Conservation (phyloP, 2,797 vertebrate genomes). For the Periparus ater region DNA sequence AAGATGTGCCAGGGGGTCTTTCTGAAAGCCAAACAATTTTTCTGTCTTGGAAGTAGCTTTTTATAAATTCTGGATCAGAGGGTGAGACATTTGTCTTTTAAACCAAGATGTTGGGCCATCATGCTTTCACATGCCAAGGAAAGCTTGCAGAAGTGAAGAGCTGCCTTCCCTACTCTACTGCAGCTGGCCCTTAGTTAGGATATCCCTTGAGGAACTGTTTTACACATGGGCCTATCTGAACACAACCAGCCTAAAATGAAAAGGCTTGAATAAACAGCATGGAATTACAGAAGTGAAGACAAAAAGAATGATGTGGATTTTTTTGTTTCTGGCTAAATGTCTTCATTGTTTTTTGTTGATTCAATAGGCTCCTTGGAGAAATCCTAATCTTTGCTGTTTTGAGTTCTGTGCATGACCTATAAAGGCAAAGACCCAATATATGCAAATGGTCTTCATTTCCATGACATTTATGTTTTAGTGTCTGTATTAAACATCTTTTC, state of each 20-base stretch:
- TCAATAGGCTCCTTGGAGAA: not conserved
- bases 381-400: not conserved
- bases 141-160: not conserved
- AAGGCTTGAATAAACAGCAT: not conserved
- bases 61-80: not conserved
- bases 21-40: not conserved
- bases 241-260: not conserved
- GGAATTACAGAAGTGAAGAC: constrained; percentile 5
- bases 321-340: constrained; percentile 16
- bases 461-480: not conserved
- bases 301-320: not conserved
- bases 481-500: not conserved
- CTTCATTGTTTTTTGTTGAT: not conserved
- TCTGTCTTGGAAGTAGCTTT: not conserved
- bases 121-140: not conserved
- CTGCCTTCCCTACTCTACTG: not conserved
- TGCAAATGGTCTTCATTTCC: not conserved
- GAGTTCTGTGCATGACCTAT: not conserved
- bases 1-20: not conserved
- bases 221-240: not conserved
- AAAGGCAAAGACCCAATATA: not conserved
- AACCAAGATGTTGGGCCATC: not conserved
- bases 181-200: not conserved
- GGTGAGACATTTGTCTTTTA: not conserved
- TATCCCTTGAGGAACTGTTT: not conserved